Conservation (phyloP, 2,113 vertebrate species). For the Muntiacus reevesi region DNA sequence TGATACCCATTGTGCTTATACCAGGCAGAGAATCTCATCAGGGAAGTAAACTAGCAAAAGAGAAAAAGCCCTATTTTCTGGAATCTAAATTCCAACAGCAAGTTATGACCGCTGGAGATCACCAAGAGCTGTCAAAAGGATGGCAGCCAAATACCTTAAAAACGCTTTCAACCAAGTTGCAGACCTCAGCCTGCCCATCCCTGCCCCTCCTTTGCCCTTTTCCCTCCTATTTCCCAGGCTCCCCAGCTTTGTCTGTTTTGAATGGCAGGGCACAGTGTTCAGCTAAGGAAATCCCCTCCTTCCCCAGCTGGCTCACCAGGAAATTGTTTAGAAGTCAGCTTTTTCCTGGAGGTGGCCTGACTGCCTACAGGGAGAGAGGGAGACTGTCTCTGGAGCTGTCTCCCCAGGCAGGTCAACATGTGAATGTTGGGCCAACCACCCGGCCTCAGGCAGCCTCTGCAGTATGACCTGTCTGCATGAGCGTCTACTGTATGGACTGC, state of each 20-base stretch:
- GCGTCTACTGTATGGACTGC: neutral
- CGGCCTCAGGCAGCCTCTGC: neutral
- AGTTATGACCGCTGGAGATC: neutral
- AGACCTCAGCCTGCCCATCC: neutral
- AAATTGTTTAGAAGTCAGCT: slow-evolving; percentile 55
- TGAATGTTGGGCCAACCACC: neutral
- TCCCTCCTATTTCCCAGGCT: neutral
- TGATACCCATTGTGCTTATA: neutral
- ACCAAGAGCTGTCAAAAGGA: neutral
- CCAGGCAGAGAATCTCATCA: slow-evolving; percentile 47
- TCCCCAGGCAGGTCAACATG: neutral
- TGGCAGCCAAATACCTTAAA: neutral
- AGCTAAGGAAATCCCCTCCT: slow-evolving; percentile 58
- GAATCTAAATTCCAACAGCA: neutral
- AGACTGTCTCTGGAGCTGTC: neutral
- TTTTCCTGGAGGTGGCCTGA: slow-evolving; percentile 44
- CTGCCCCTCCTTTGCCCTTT: neutral
- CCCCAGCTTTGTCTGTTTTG: neutral
- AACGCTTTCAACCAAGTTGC: neutral
- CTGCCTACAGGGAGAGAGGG: neutral
- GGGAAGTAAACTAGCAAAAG: neutral
- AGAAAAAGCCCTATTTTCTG: neutral
- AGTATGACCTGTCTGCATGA: neutral
- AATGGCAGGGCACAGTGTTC: neutral
- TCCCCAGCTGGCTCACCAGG: slow-evolving; percentile 52